Conservation (phyloP, 2,797 vertebrate species). For the Masticophis lateralis region DNA sequence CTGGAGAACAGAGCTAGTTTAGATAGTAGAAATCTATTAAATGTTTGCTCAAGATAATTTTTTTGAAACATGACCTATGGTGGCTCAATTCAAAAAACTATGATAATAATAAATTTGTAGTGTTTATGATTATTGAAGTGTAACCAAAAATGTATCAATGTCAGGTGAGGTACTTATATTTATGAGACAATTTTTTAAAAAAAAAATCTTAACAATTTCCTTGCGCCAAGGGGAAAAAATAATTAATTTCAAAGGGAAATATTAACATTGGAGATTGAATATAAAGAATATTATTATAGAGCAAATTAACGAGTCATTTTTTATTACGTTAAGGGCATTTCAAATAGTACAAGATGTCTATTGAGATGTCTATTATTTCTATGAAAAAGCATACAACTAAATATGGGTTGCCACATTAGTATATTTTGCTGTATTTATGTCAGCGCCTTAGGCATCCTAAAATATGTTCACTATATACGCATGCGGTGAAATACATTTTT, state of each 20-base stretch:
- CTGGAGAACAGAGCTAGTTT: constrained; percentile 41
- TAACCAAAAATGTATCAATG: constrained; percentile 24
- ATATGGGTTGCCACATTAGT: background rate
- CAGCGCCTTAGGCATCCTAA: background rate
- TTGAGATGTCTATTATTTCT: background rate
- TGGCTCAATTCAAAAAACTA: constrained; percentile 33
- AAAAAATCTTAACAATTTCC: constrained; percentile 4
- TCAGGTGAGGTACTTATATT: constrained; percentile 32
- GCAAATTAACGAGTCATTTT: constrained; percentile 4
- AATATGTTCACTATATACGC: background rate
- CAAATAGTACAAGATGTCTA: background rate
- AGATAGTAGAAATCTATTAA: constrained; percentile 40
- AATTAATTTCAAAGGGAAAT: constrained; percentile 35
- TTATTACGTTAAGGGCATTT: background rate
- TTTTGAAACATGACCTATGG: background rate
- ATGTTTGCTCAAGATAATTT: constrained; percentile 5
- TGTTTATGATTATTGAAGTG: background rate
- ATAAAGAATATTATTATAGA: constrained; percentile 23
- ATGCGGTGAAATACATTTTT: background rate
- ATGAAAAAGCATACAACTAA: background rate
- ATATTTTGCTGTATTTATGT: background rate
- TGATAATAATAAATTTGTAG: constrained; percentile 27
- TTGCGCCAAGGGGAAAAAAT: background rate
- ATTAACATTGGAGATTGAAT: background rate
- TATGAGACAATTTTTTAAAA: background rate